Evolutionary conservation across 23 tunicate genomes (phyloP).

Genomic region (Ascidia mentula): DNA sequence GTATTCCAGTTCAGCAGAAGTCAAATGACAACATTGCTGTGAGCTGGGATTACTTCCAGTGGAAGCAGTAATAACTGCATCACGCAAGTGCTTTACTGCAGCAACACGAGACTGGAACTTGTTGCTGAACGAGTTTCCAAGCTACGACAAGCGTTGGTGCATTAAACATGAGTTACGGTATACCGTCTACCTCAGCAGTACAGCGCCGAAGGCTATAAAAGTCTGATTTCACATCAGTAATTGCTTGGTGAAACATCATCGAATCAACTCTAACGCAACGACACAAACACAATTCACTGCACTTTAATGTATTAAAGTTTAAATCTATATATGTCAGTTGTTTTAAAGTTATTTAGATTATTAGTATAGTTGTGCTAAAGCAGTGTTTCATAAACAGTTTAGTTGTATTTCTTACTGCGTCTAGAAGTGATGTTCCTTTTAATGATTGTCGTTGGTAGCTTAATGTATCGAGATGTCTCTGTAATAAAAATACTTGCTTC

Average conservation of each 20-base stretch:
- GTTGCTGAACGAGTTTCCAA: not conserved
- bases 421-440: not conserved
- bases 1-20: not conserved
- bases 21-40: not conserved
- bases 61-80: conserved; percentile 8
- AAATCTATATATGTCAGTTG: no score
- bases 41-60: not conserved
- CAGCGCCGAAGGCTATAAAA: no score
- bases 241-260: no score
- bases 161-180: no score
- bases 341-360: no score
- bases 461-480: not conserved
- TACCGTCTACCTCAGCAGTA: no score
- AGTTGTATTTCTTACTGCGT: not conserved
- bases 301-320: no score
- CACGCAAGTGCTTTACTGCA: not conserved
- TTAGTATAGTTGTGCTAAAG: no score
- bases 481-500: not conserved
- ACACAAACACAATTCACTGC: no score
- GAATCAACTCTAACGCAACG: no score
- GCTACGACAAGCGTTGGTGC: no score
- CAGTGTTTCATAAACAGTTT: not conserved
- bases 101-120: conserved; percentile 6
- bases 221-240: no score
- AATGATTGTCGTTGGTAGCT: not conserved